Evolutionary conservation across 2,888 invertebrate genomes (phyloP), one percentile per base, ranked within the genome.

Genomic region (Trichacis sp.): DNA sequence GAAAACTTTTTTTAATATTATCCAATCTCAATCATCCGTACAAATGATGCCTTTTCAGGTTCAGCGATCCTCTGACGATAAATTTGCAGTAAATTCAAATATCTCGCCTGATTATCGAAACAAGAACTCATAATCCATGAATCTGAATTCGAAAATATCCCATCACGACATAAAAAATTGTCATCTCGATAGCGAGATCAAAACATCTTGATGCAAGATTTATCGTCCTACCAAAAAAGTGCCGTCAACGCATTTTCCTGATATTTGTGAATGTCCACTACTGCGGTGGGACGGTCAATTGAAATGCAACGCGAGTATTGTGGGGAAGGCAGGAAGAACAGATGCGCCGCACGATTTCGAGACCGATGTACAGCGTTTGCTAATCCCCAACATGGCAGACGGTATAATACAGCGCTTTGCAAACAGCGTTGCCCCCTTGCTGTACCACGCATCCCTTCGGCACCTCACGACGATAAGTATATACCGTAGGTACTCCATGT

Each of bases 321-420:
- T n/a, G n/a, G 67, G 66, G 69, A 68, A 69, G 8, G 64, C 62
- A 61, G 51, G 74, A 76, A 72, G 80, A 81, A 81, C 82, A 82
- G 81, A 82, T 82, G 82, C 79, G 74, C 79, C 73, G 80, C 78
- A 81, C 79, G 81, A 81, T 81, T 78, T 73, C 77, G 75, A 78
- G 74, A 73, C 75, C 78, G 79, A 81, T 78, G 81, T 81, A 81
- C 80, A 77, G 79, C 80, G 79, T 81, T 82, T 82, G 81, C 79
- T 82, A 81, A 81, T 82, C 82, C 81, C 75, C 78, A 72, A 80
- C 82, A 80, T 80, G 77, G 75, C 80, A 79, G 80, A 82, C 81
- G 77, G 80, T 80, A 81, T 82, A 81, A 81, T 81, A 80, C 81
- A 79, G 77, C 78, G 79, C 82, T 81, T 80, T 77, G 79, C 82